Evolutionary conservation across 92 coral and sea anemone genomes (phyloP).

Genomic region (Heliopora coerulea): DNA sequence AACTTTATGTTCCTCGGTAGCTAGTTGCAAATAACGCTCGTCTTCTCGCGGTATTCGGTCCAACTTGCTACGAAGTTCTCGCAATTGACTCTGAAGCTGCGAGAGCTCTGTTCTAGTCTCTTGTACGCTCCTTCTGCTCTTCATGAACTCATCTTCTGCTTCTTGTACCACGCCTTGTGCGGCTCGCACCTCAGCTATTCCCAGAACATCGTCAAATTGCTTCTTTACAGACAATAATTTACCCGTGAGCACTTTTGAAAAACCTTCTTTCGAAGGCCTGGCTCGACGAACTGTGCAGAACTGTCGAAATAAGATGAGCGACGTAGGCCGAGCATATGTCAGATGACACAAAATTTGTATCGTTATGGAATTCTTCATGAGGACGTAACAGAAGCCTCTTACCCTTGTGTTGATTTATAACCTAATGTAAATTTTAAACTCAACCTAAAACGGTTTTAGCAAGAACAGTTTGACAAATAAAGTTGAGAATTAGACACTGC

Average conservation of each 20-base stretch:
- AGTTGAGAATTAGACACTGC: no score
- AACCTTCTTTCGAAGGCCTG: background rate
- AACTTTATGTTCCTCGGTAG: constrained; percentile 88
- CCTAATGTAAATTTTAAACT: no score
- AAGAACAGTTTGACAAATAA: no score
- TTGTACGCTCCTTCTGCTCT: constrained; percentile 65
- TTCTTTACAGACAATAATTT: constrained; percentile 8
- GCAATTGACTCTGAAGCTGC: constrained; percentile 61
- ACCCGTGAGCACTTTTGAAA: constrained; percentile 9
- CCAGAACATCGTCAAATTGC: constrained; percentile 68
- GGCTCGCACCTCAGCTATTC: constrained; percentile 83
- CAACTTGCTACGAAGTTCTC: constrained; percentile 74
- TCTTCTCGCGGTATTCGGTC: constrained; percentile 95
- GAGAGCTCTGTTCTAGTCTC: constrained; percentile 60
- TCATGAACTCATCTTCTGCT: constrained; percentile 85
- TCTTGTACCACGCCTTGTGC: constrained; percentile 77
- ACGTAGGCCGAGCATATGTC: background rate
- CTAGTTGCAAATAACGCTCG: constrained; percentile 82
- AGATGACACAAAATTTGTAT: background rate
- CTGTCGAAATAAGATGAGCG: background rate
- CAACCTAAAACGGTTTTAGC: no score
- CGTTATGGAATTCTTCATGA: background rate
- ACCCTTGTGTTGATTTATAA: no score
- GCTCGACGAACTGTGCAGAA: background rate
- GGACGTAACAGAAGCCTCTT: no score